Conservation (phyloP, 2,888 invertebrate genomes). For the Synergus umbraculus region DNA sequence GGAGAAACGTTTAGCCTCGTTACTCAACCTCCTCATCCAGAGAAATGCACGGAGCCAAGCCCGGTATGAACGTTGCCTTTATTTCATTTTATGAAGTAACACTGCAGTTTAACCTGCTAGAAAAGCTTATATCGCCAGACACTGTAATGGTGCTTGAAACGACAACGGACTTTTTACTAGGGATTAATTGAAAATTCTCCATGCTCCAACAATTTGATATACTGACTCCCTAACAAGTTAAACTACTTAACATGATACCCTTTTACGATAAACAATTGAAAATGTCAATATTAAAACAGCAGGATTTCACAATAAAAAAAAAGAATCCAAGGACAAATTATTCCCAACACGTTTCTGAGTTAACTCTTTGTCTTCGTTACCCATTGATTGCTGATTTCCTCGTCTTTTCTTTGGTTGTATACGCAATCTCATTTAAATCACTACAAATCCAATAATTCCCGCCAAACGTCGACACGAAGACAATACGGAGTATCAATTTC, state of each 20-base stretch:
- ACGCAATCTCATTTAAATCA: conserved; percentile 34
- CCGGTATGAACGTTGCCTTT: conserved; percentile 64
- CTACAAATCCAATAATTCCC: conserved; percentile 31
- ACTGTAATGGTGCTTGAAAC: conserved; percentile 59
- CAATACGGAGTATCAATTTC: conserved; percentile 70
- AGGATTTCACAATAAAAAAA: background rate
- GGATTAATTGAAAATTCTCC: background rate
- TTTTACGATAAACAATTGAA: background rate
- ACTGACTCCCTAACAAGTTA: background rate
- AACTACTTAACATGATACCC: background rate
- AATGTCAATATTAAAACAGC: background rate
- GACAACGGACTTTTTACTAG: conserved; percentile 56
- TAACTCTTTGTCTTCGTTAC: conserved; percentile 33
- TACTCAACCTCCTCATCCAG: conserved; percentile 45
- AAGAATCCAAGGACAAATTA: background rate
- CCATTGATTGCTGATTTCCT: conserved; percentile 14
- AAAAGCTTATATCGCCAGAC: conserved; percentile 57
- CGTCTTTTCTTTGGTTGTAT: conserved; percentile 24
- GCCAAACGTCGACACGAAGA: conserved; percentile 43
- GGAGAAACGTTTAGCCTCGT: conserved; percentile 44
- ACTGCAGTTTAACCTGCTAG: conserved; percentile 58
- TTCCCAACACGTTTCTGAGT: conserved; percentile 10
- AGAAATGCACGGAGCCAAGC: conserved; percentile 36
- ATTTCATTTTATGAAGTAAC: conserved; percentile 64
- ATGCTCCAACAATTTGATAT: background rate